A percentile compares a stretch with the other conserved stretches of the same genome.
phyloP scores from a whole-genome alignment of 2,888 invertebrate genomes.

The Altica lythri region DNA sequence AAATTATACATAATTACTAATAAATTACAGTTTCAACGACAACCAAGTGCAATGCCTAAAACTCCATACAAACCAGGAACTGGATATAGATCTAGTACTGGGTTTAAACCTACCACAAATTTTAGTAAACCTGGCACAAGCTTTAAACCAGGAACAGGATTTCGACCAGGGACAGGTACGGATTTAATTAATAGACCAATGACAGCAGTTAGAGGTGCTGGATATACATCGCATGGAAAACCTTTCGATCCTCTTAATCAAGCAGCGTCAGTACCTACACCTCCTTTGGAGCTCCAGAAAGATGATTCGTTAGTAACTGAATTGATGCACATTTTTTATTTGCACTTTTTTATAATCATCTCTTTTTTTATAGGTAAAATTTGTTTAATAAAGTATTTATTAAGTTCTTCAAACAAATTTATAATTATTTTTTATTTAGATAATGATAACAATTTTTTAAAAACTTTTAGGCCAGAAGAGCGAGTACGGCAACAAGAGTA shows the following conservation, averaged over 20 bases:
- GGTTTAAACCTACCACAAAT: constrained; percentile 49
- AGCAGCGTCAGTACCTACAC: constrained; percentile 60
- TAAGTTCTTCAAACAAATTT: constrained; percentile 1
- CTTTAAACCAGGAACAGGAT: constrained; percentile 54
- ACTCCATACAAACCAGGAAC: constrained; percentile 46
- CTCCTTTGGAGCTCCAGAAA: constrained; percentile 70
- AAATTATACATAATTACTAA: background rate
- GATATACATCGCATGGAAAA: constrained; percentile 81
- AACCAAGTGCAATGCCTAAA: constrained; percentile 43
- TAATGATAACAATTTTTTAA: no score
- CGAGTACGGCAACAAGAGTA: constrained; percentile 87
- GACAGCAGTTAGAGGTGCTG: constrained; percentile 95
- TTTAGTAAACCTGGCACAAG: constrained; percentile 46
- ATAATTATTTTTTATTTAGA: constrained; percentile 9
- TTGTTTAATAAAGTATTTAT: no score
- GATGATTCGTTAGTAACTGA: constrained; percentile 72
- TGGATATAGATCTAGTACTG: constrained; percentile 47
- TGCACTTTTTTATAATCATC: background rate
- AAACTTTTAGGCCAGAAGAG: constrained; percentile 83
- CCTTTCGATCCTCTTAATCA: constrained; percentile 81
- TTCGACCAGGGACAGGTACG: constrained; percentile 53
- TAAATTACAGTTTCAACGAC: constrained; percentile 45
- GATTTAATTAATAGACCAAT: constrained; percentile 73
- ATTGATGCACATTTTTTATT: constrained; percentile 2
- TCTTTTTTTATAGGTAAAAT: no score